Percentiles rank a stretch among this genome's conserved stretches.
These are phyloP conservation scores for Epicauta chinensis DNA, from an alignment of 1,140 invertebrate genomes.

Conservation along the genomic window DNA sequence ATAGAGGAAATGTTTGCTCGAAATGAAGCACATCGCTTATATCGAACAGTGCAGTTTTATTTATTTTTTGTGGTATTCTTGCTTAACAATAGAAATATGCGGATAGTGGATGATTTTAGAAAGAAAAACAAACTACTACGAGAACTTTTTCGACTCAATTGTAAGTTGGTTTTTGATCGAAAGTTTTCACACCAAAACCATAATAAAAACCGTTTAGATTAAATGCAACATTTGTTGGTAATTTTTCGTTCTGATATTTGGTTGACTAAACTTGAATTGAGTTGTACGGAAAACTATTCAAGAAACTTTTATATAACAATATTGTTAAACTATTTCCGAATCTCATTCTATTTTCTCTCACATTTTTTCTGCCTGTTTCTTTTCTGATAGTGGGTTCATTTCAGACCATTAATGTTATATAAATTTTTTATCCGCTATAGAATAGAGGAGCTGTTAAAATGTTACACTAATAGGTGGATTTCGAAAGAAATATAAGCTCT, in stretches of 20 bases:
- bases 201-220: conserved; percentile 13
- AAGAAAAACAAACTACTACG: conserved; percentile 10
- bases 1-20: conserved; percentile 14
- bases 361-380: no score
- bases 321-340: no score
- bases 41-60: conserved; percentile 21
- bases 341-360: no score
- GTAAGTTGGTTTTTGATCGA: no score
- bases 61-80: conserved; percentile 8
- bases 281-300: conserved; percentile 1
- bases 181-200: background rate
- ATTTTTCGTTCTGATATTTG: conserved; percentile 3
- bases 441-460: conserved; percentile 9
- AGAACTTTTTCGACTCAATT: background rate
- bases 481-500: background rate
- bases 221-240: conserved; percentile 14
- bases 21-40: conserved; percentile 13
- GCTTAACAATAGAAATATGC: conserved; percentile 24
- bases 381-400: no score
- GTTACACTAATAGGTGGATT: conserved; percentile 4
- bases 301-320: background rate
- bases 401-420: no score
- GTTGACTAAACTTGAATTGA: conserved; percentile 3
- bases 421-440: no score
- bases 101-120: conserved; percentile 5